Percentiles rank a stretch among this genome's conserved stretches.
These are phyloP conservation scores for Dicerorhinus sumatrensis DNA, from an alignment of 2,113 vertebrate genomes.

Conservation along the genomic window DNA sequence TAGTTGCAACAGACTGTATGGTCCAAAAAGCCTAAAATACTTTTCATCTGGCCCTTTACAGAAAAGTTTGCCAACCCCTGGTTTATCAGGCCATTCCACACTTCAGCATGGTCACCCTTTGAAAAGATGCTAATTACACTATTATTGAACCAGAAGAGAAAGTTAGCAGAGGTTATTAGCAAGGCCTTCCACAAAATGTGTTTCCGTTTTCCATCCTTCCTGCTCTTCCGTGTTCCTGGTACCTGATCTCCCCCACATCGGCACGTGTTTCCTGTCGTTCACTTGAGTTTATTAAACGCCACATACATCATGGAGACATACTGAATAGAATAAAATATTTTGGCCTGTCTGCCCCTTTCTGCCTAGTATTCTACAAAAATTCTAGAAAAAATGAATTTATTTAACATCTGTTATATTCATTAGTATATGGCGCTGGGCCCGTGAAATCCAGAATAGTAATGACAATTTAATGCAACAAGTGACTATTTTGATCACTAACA, in stretches of 20 bases:
- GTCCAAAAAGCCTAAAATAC: background rate
- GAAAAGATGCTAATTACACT: background rate
- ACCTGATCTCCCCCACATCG: background rate
- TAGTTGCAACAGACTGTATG: background rate
- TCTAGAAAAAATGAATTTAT: background rate
- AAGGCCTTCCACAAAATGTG: background rate
- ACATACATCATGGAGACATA: background rate
- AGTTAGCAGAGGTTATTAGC: background rate
- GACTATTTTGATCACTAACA: background rate
- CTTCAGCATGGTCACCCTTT: background rate
- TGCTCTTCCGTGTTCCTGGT: background rate
- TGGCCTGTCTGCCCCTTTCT: background rate
- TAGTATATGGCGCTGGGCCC: background rate
- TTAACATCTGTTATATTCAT: slow-evolving; percentile 7
- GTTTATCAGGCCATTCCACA: background rate
- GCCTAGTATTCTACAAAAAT: background rate
- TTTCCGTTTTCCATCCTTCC: background rate
- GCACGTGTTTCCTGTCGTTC: background rate
- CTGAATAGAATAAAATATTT: background rate
- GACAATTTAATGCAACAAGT: background rate
- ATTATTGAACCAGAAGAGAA: background rate
- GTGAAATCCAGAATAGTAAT: background rate
- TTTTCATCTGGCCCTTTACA: background rate
- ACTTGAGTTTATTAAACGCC: background rate
- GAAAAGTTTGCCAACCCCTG: background rate